phyloP scores from a whole-genome alignment of 1,140 invertebrate genomes.

The Paraescarpia echinospica region DNA sequence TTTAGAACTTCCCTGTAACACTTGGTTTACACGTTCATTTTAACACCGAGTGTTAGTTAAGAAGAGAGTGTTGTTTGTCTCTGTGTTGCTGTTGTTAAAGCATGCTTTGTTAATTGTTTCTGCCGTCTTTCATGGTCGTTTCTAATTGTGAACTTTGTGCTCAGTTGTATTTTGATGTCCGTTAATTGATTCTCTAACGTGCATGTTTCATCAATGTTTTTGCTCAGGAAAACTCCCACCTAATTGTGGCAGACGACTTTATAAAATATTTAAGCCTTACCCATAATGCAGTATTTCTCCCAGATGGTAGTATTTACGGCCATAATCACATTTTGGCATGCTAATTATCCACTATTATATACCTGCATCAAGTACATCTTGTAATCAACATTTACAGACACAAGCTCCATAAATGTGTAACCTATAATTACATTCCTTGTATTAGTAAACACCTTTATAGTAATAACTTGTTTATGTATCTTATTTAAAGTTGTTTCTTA shows the following conservation, averaged over 20 bases:
- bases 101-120: neutral
- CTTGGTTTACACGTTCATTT: neutral
- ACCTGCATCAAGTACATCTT: neutral
- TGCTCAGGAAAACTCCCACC: neutral
- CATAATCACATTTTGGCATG: neutral
- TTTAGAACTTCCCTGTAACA: neutral
- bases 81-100: neutral
- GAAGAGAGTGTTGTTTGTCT: neutral
- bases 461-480: too few species aligned
- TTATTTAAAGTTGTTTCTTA: too few species aligned
- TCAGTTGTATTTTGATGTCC: slow-evolving; percentile 16
- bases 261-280: neutral
- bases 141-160: neutral
- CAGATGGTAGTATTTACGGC: neutral
- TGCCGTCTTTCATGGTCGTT: neutral
- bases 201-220: slow-evolving; percentile 12
- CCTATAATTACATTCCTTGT: too few species aligned
- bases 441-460: too few species aligned
- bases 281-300: neutral
- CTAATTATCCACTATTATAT: neutral
- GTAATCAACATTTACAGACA: too few species aligned
- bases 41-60: neutral
- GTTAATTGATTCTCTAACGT: neutral
- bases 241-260: neutral
- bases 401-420: too few species aligned